Base-by-base conservation (phyloP, 2,797 vertebrate species). In the Cheirogaleus major region DNA sequence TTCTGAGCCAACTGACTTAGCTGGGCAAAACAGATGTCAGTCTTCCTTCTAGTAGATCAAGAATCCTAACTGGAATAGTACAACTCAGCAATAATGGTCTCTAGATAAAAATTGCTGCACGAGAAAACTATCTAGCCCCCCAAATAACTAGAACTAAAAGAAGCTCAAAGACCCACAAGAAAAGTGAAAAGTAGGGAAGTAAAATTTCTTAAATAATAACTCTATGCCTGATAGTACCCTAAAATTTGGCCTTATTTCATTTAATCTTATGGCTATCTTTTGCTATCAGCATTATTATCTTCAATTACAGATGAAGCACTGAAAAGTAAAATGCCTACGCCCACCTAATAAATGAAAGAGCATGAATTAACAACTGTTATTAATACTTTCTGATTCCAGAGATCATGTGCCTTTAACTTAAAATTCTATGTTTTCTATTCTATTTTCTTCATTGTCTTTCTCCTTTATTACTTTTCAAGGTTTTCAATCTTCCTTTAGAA, bases 21-120 rank as follows among this genome's bases (percentile, higher is more conserved):
- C 93, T 91, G 57, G 80, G 67, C 72, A 97, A 97, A 98, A 96
- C 88, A 98, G 97, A 97, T 97, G 84, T 76, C 95, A 96, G 69
- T 95, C 63, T 97, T 83, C 15, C 15, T 94, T 83, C 23, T 67
- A 12, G 52, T 84, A 91, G 43, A 82, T 96, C 69, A 72, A 78
- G 9, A 32, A 35, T 80, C 18, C 45, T 91, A 75, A 70, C 38
- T 85, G 25, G 22, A 76, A 83, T 43, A 88, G 13, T 2, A 45
- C 0, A 38, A 45, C 41, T 85, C 45, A 75, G 30, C 35, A 82
- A 45, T 67, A 90, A 80, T 79, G 7, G 5, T 93, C 41, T 93
- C 27, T 79, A n/a, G 79, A 41, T 57, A 59, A 93, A 80, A 91
- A 55, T 18, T 14, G 57, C 48, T 65, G 1, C 8, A 48, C 59